Evolutionary conservation across 2,888 invertebrate genomes (phyloP).

Genomic region (Cheilosia grossa): DNA sequence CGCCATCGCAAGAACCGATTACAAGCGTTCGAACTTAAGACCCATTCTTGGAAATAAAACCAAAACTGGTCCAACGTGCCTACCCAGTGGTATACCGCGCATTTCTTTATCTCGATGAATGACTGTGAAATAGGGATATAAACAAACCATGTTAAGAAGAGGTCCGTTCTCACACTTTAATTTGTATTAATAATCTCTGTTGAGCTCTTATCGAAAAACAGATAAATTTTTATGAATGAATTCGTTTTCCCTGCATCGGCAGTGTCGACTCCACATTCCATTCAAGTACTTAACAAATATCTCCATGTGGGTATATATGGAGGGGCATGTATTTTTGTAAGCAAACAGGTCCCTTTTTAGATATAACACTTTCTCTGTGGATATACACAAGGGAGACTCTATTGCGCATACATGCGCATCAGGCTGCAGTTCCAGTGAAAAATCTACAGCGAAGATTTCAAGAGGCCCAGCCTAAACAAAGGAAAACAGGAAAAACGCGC

Average conservation of each 20-base stretch:
- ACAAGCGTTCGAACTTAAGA: background rate
- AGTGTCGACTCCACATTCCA: slow-evolving; percentile 33
- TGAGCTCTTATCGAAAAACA: slow-evolving; percentile 49
- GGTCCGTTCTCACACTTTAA: slow-evolving; percentile 37
- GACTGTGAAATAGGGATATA: background rate
- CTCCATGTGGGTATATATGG: background rate
- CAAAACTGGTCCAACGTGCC: slow-evolving; percentile 39
- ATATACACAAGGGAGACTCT: background rate
- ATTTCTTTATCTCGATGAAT: slow-evolving; percentile 31
- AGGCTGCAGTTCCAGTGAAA: slow-evolving; percentile 63
- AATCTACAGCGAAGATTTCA: slow-evolving; percentile 34
- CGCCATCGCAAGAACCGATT: slow-evolving; percentile 36
- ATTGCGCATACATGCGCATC: slow-evolving; percentile 27
- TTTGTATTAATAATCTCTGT: slow-evolving; percentile 48
- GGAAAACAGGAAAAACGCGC: slow-evolving; percentile 63
- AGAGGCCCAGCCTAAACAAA: slow-evolving; percentile 51
- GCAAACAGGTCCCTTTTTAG: slow-evolving; percentile 63
- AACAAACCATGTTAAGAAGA: slow-evolving; percentile 10
- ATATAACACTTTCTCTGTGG: slow-evolving; percentile 6
- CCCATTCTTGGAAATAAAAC: slow-evolving; percentile 19
- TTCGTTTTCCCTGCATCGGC: slow-evolving; percentile 4
- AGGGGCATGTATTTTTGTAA: slow-evolving; percentile 13
- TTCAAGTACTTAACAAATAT: slow-evolving; percentile 53
- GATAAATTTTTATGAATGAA: slow-evolving; percentile 71
- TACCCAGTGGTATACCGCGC: slow-evolving; percentile 49